Conservation (phyloP, 2,888 invertebrate genomes). For the Macaria liturata region DNA sequence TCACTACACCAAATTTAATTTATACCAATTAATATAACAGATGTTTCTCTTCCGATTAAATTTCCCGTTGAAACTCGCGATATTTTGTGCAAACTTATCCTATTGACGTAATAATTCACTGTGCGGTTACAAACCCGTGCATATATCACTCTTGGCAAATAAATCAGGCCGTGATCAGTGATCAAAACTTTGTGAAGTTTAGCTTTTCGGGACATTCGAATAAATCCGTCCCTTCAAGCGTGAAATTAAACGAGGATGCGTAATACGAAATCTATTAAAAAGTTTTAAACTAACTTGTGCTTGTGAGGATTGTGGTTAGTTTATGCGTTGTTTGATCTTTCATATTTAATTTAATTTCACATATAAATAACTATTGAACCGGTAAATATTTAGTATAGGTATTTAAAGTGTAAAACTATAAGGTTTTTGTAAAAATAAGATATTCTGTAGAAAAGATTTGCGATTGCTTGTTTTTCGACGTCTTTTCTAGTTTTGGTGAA, state of each 20-base stretch:
- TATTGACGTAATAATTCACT: constrained; percentile 28
- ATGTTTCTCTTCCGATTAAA: too few relatives aligned
- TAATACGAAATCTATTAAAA: constrained; percentile 52
- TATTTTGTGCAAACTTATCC: constrained; percentile 27
- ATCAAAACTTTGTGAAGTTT: constrained; percentile 66
- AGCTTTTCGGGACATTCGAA: constrained; percentile 61
- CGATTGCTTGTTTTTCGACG: too few relatives aligned
- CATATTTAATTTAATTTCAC: too few relatives aligned
- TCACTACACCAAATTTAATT: too few relatives aligned
- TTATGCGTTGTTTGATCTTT: too few relatives aligned
- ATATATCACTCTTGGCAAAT: constrained; percentile 56
- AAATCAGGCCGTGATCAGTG: constrained; percentile 65
- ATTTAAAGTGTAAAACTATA: too few relatives aligned
- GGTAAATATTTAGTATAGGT: too few relatives aligned
- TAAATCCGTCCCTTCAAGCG: constrained; percentile 60
- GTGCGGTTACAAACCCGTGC: constrained; percentile 36
- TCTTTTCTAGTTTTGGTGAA: too few relatives aligned
- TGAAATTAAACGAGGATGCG: constrained; percentile 63
- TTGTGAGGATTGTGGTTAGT: not conserved
- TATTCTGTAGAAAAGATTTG: too few relatives aligned
- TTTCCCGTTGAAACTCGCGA: not conserved
- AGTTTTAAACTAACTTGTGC: constrained; percentile 22
- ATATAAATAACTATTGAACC: too few relatives aligned
- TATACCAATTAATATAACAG: too few relatives aligned
- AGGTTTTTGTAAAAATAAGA: too few relatives aligned